These are phyloP conservation scores for Papilio polyxenes DNA, from an alignment of 1,140 invertebrate genomes.

Conservation along the genomic window DNA sequence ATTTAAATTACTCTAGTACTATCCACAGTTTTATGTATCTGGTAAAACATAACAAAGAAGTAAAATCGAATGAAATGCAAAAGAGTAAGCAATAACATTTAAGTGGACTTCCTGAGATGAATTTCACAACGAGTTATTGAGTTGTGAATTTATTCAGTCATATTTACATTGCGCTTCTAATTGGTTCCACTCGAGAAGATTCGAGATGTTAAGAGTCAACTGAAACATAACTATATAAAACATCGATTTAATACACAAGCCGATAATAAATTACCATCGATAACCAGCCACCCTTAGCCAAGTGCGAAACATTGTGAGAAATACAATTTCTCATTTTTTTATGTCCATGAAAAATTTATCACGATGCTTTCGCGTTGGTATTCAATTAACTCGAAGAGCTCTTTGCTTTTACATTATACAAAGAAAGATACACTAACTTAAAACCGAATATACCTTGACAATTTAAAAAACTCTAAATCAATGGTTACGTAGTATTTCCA, in stretches of 20 bases:
- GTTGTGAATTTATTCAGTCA: constrained; percentile 17
- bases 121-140: background rate
- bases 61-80: background rate
- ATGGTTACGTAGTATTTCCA: background rate
- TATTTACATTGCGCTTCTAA: constrained; percentile 17
- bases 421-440: background rate
- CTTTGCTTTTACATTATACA: constrained; percentile 13
- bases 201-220: background rate
- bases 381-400: constrained; percentile 25
- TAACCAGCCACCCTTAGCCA: constrained; percentile 14
- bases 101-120: background rate
- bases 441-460: background rate
- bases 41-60: background rate
- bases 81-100: background rate
- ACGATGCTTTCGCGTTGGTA: constrained; percentile 11
- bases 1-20: background rate
- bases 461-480: background rate
- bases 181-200: constrained; percentile 3
- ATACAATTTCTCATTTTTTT: constrained; percentile 34
- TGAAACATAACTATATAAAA: background rate
- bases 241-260: background rate
- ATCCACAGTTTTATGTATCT: too few relatives aligned
- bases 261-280: constrained; percentile 27
- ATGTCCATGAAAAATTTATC: constrained; percentile 29
- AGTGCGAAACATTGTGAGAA: constrained; percentile 16